These are phyloP conservation scores for Oreotrochilus melanogaster DNA, from an alignment of 2,113 vertebrate genomes.

Conservation along the genomic window DNA sequence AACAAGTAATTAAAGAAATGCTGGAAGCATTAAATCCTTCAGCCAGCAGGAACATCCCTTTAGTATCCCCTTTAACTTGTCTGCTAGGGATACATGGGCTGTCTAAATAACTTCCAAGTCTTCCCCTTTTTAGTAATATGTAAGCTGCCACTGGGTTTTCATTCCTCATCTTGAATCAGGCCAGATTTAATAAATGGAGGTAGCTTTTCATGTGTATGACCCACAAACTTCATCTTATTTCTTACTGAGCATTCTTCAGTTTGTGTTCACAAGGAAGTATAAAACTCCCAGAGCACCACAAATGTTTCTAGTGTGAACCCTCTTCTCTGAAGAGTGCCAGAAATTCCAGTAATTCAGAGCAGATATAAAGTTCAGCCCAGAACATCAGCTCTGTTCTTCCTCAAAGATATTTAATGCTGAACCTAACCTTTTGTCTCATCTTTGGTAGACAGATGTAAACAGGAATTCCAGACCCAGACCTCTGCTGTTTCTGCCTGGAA, in stretches of 20 bases:
- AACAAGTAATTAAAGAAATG: not conserved
- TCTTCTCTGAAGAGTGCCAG: not conserved
- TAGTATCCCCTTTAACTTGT: not conserved
- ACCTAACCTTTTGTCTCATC: not conserved
- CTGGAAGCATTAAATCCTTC: not conserved
- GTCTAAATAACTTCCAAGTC: not conserved
- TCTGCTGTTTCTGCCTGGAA: not conserved
- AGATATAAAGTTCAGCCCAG: not conserved
- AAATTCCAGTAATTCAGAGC: not conserved
- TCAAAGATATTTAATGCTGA: not conserved
- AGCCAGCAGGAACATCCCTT: not conserved
- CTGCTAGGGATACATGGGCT: not conserved
- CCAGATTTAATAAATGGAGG: not conserved
- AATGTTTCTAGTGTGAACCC: rapidly evolving
- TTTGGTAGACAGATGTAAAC: not conserved
- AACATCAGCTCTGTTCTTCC: not conserved
- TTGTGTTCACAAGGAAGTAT: not conserved
- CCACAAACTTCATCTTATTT: not conserved
- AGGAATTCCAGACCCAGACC: not conserved
- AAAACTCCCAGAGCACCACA: not conserved
- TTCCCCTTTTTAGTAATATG: not conserved
- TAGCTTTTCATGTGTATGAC: not conserved
- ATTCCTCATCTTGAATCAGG: not conserved
- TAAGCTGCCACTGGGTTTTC: not conserved
- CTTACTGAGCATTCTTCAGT: not conserved